Base-by-base conservation (phyloP, 2,113 vertebrate species). In the Halcyon malimbica region DNA sequence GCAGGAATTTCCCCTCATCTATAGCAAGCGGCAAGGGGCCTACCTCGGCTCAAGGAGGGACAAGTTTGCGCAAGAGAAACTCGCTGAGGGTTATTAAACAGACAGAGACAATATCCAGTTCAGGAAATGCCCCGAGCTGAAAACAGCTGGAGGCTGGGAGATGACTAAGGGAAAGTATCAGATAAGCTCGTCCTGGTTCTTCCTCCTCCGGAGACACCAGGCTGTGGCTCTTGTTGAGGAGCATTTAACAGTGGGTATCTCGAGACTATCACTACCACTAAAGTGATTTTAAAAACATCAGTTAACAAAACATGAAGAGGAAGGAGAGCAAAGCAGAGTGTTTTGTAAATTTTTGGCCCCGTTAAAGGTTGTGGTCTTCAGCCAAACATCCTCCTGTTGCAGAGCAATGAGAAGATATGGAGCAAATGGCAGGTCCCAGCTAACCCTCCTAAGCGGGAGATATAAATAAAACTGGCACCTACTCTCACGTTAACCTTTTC, bases 361-460 rank as follows among this genome's bases (percentile, higher is more conserved):
- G 6, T 28, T 0, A 28, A 21, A 59, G 19, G 31, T 51, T 8
- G 0, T 16, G 20, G 26, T 33, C 15, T 26, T 25, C 53, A 67
- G 33, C 31, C 41, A 53, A 46, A 56, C 9, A 35, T 88, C 41
- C 9, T 62, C 31, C 39, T 48, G 14, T 7, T 24, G 13, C 1
- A 26, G 42, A 46, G 5, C 54, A 56, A 11, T 2, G 46, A 75
- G 60, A 57, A 54, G 39, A 16, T 3, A 46, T 0, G 0, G 26
- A 82, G 28, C 2, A 0, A 74, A 20, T 0, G 11, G 63, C 48
- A 84, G 51, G 46, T 91, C 41, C 51, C 51, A 89, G 54, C 31
- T 41, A 69, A 48, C 13, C 19, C 39, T 73, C 31, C 60, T 23
- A 29, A n/a, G 16, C 0, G 13, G 9, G 13, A 20, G 11, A 15